phyloP scores from a whole-genome alignment of 2,113 vertebrate species.

The Coryphaenoides rupestris region DNA sequence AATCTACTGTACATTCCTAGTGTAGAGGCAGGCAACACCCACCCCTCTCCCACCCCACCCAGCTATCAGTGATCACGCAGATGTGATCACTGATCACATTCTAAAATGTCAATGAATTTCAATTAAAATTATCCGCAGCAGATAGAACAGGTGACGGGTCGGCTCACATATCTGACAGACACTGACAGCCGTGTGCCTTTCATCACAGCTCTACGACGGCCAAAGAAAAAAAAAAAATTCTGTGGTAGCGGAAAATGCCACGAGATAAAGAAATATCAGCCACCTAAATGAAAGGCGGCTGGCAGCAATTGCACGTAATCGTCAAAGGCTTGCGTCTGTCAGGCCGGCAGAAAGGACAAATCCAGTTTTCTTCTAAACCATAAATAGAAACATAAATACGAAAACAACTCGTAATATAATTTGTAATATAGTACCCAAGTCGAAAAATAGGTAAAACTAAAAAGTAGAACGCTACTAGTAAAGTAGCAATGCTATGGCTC shows the following conservation, averaged over 20 bases:
- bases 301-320: constrained; percentile 48
- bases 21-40: too few species aligned
- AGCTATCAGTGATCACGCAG: too few species aligned
- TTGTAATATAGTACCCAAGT: too few species aligned
- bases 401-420: too few species aligned
- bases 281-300: constrained; percentile 48
- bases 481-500: too few species aligned
- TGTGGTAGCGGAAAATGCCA: constrained; percentile 24
- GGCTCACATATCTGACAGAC: constrained; percentile 36
- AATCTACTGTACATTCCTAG: too few species aligned
- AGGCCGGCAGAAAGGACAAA: constrained; percentile 17
- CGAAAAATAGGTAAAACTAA: too few species aligned
- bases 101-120: constrained; percentile 55
- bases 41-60: too few species aligned
- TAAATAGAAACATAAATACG: too few species aligned
- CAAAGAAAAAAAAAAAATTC: constrained; percentile 33
- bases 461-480: too few species aligned
- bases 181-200: constrained; percentile 36
- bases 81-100: constrained; percentile 37
- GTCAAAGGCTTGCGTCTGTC: constrained; percentile 68
- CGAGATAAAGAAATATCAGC: constrained; percentile 70
- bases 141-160: constrained; percentile 49
- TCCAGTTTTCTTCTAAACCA: too few species aligned
- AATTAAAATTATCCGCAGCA: constrained; percentile 43
- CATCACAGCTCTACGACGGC: constrained; percentile 33